Evolutionary conservation across 2,113 vertebrate genomes (phyloP), one percentile per base, ranked within the genome.

Genomic region (Spea multiplicata): DNA sequence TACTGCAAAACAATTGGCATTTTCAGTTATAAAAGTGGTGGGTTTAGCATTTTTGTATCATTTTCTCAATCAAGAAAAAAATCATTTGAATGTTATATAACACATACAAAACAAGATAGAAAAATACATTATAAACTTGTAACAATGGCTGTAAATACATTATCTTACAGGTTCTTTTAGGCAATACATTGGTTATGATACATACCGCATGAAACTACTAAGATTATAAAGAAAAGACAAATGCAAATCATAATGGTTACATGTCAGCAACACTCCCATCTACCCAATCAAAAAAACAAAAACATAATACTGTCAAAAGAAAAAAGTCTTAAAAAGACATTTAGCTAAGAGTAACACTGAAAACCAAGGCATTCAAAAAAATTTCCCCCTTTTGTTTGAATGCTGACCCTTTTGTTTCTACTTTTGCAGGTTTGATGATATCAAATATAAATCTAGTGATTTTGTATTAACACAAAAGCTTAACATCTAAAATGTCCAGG

Each of bases 101-200:
- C 91, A 94, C 94, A 96, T 95, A 95, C 91, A 98, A 99, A 97
- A 98, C 94, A 94, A 94, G 94, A 96, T 98, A 98, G 95, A 98
- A 98, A 98, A 98, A 98, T 96, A 98, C 95, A 98, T 95, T 96
- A 96, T 95, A 95, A 97, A 97, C 92, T 94, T 95, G 95, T 97
- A 97, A 97, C 95, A 97, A 94, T 94, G 94, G 95, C 96, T 97
- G 95, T 94, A 94, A 93, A 96, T 94, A 96, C 88, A 91, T 93
- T 94, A 94, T 94, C 91, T 94, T 94, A 93, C 92, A 93, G 92
- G 90, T 94, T 89, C 90, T 92, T 91, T 91, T 91, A 95, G 96
- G 94, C 94, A 95, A 95, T 94, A 93, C 89, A 90, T 94, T 93
- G 94, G 92, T 91, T 93, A 90, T 93, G 90, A 88, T 91, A 93